Conservation (phyloP, 2,113 vertebrate genomes). For the Eira barbara region DNA sequence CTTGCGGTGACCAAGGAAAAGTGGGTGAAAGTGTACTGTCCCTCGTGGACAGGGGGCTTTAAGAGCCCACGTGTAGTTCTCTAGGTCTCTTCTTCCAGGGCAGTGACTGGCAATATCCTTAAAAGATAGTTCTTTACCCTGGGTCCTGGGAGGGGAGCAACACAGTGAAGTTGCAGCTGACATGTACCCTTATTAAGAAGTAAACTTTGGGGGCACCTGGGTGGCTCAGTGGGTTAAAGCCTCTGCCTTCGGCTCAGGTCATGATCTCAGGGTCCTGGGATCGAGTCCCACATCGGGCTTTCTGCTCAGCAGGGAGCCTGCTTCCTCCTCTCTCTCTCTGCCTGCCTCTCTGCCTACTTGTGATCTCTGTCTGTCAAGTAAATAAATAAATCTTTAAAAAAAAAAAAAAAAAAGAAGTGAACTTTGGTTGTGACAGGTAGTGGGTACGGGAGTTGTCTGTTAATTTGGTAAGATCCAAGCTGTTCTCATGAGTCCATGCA, state of each 20-base stretch:
- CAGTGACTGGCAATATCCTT: neutral
- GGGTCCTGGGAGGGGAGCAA: neutral
- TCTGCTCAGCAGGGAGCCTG: too few species aligned
- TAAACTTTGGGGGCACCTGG: too few species aligned
- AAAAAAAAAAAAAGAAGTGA: neutral
- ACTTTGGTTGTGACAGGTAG: neutral
- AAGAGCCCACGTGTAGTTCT: neutral
- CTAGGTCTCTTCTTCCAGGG: neutral
- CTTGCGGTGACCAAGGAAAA: neutral
- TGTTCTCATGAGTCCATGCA: neutral
- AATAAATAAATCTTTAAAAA: too few species aligned
- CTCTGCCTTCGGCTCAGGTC: too few species aligned
- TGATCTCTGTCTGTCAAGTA: too few species aligned
- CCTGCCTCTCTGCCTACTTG: too few species aligned
- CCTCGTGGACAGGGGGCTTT: rapidly evolving
- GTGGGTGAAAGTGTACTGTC: too few species aligned
- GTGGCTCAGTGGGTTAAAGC: too few species aligned
- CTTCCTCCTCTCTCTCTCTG: too few species aligned
- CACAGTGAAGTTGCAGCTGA: neutral
- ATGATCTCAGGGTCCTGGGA: too few species aligned
- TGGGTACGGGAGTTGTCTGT: neutral
- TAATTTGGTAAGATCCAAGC: neutral
- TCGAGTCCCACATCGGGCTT: too few species aligned
- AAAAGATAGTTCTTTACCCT: neutral
- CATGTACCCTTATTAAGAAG: neutral